phyloP scores from a whole-genome alignment of 2,797 vertebrate species.

The Setipinna tenuifilis region DNA sequence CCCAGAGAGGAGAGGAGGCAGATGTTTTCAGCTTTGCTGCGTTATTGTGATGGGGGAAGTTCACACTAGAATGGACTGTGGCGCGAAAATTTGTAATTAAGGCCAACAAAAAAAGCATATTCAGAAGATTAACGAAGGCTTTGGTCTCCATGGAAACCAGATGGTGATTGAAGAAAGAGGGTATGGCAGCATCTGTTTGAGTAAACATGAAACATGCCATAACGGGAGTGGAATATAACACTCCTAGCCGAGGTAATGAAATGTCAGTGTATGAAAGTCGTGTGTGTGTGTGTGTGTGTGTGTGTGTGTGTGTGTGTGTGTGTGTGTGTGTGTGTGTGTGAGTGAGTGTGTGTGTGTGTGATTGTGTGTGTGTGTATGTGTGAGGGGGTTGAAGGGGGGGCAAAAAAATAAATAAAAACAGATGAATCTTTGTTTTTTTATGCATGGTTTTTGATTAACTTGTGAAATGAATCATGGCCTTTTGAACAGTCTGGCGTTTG shows the following conservation, averaged over 20 bases:
- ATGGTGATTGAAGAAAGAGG: constrained; percentile 34
- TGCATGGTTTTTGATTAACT: constrained; percentile 52
- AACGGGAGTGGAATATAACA: constrained; percentile 43
- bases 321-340: too few species aligned
- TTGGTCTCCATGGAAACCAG: constrained; percentile 50
- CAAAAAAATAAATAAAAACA: constrained; percentile 29
- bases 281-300: too few species aligned
- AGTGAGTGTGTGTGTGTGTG: too few species aligned
- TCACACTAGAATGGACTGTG: constrained; percentile 22
- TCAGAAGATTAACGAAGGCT: constrained; percentile 28
- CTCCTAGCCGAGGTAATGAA: constrained; percentile 53
- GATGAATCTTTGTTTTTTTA: constrained; percentile 30
- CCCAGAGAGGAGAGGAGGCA: neutral
- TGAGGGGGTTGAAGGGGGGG: neutral
- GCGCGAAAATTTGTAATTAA: constrained; percentile 47
- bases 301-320: too few species aligned
- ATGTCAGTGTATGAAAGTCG: constrained; percentile 34
- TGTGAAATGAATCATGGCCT: constrained; percentile 51
- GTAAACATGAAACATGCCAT: constrained; percentile 54
- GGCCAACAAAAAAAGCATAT: constrained; percentile 41
- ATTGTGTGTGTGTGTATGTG: too few species aligned
- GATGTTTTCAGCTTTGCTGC: neutral
- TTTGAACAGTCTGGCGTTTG: constrained; percentile 42
- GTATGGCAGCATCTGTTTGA: constrained; percentile 47
- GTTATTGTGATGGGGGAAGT: neutral